Percentiles rank a stretch among this genome's conserved stretches.
These are phyloP conservation scores for Drosophila repleta DNA, from an alignment of 1,140 invertebrate genomes.

Conservation along the genomic window DNA sequence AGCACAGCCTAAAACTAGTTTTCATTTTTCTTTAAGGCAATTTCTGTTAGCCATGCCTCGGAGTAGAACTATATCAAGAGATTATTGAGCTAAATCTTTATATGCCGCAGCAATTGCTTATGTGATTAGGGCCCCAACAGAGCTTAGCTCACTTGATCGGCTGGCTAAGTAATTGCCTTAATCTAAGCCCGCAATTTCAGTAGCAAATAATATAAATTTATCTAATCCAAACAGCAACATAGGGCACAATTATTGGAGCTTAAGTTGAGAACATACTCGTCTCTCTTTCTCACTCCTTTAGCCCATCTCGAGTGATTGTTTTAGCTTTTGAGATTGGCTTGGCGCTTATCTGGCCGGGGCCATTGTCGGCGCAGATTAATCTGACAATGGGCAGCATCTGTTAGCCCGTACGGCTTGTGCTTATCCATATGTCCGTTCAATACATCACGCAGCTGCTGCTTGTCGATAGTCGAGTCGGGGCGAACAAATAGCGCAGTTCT, in stretches of 20 bases:
- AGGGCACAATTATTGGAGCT: neutral
- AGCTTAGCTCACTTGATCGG: neutral
- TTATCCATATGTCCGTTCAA: conserved; percentile 61
- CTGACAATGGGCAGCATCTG: conserved; percentile 55
- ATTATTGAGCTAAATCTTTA: too few species aligned
- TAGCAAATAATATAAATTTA: neutral
- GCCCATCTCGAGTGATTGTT: conserved; percentile 19
- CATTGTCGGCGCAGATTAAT: conserved; percentile 55
- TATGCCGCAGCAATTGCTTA: too few species aligned
- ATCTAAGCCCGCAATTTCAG: conserved; percentile 5
- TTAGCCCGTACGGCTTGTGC: conserved; percentile 52
- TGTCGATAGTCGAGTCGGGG: conserved; percentile 4
- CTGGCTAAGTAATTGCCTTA: neutral
- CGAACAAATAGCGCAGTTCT: conserved; percentile 75
- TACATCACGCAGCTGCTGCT: conserved; percentile 45
- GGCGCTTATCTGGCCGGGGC: conserved; percentile 17
- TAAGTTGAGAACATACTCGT: neutral
- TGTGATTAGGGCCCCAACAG: too few species aligned
- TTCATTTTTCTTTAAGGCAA: too few species aligned
- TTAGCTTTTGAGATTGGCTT: conserved; percentile 12
- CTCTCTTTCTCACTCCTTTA: neutral
- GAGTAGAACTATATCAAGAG: too few species aligned
- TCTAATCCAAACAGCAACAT: conserved; percentile 12
- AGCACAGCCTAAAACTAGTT: neutral
- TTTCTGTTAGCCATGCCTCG: too few species aligned